These are phyloP conservation scores for Lasioglossum calceatum DNA, from an alignment of 2,888 invertebrate genomes.

Conservation along the genomic window DNA sequence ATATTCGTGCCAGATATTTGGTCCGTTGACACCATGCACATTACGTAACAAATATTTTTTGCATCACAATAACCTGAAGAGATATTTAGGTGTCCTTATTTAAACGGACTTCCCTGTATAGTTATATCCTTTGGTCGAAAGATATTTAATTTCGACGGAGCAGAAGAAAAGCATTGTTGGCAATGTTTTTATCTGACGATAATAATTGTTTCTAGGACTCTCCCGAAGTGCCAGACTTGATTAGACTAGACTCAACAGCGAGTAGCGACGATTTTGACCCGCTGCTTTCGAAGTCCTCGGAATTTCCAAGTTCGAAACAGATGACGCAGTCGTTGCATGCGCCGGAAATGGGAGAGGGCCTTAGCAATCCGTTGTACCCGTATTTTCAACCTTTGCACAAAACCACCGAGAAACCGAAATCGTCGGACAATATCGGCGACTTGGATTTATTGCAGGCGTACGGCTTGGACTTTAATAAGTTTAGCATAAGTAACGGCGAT, in stretches of 20 bases:
- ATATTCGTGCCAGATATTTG: too few relatives aligned
- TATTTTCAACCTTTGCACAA: slow-evolving; percentile 84
- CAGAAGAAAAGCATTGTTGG: background rate
- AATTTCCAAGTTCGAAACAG: slow-evolving; percentile 82
- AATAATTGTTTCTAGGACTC: slow-evolving; percentile 68
- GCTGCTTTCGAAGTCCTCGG: slow-evolving; percentile 85
- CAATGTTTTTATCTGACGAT: background rate
- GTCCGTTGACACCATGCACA: too few relatives aligned
- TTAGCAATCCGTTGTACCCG: slow-evolving; percentile 85
- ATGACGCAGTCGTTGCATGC: slow-evolving; percentile 81
- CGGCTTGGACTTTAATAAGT: slow-evolving; percentile 89
- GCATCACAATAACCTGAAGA: too few relatives aligned
- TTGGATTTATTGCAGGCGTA: slow-evolving; percentile 90
- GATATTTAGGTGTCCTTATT: too few relatives aligned
- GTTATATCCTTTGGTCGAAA: background rate
- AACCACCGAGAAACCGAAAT: slow-evolving; percentile 62
- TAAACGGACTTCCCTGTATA: background rate
- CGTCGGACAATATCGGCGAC: slow-evolving; percentile 84
- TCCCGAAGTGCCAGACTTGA: slow-evolving; percentile 86
- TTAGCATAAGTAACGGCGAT: slow-evolving; percentile 82
- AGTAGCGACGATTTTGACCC: slow-evolving; percentile 90
- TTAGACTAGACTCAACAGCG: slow-evolving; percentile 88
- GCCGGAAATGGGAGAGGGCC: slow-evolving; percentile 81
- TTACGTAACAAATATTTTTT: too few relatives aligned
- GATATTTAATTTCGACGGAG: background rate